Evolutionary conservation across 1,140 invertebrate species (phyloP).

Genomic region (Chymomyza costata): DNA sequence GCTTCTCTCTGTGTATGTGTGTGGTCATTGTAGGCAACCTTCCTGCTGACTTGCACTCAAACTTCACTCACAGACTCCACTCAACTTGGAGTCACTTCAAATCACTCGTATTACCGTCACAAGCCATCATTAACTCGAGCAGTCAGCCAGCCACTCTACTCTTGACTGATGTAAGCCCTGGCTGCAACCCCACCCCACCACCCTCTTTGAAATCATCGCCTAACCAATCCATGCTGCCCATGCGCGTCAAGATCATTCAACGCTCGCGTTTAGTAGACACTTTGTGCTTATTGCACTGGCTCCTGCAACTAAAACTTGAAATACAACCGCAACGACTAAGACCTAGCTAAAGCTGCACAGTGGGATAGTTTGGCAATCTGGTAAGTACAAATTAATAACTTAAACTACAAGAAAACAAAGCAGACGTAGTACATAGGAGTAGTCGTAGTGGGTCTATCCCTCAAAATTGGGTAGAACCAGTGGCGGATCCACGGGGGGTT

Average conservation of each 20-base stretch:
- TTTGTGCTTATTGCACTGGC: neutral
- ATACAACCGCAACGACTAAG: slow-evolving; percentile 6
- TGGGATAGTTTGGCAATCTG: too few species aligned
- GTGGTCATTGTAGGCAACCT: too few species aligned
- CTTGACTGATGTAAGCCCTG: neutral
- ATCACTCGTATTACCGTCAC: slow-evolving; percentile 21
- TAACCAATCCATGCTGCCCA: slow-evolving; percentile 40
- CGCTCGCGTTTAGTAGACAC: slow-evolving; percentile 26
- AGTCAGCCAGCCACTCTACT: slow-evolving; percentile 46
- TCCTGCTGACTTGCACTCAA: slow-evolving; percentile 7
- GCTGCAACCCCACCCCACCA: slow-evolving; percentile 10
- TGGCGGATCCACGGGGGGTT: too few species aligned
- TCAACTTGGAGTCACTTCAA: slow-evolving; percentile 30
- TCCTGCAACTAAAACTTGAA: too few species aligned
- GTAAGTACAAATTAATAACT: too few species aligned
- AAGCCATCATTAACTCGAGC: slow-evolving; percentile 60
- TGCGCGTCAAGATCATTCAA: slow-evolving; percentile 58
- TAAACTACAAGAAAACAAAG: too few species aligned
- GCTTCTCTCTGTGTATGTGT: neutral
- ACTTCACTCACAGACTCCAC: slow-evolving; percentile 11
- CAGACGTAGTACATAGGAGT: too few species aligned
- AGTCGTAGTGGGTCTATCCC: too few species aligned
- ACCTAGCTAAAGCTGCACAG: neutral
- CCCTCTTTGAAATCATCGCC: slow-evolving; percentile 45
- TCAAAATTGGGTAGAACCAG: too few species aligned